These are phyloP conservation scores for Oceanodroma tethys DNA, from an alignment of 2,113 vertebrate species.

Conservation along the genomic window DNA sequence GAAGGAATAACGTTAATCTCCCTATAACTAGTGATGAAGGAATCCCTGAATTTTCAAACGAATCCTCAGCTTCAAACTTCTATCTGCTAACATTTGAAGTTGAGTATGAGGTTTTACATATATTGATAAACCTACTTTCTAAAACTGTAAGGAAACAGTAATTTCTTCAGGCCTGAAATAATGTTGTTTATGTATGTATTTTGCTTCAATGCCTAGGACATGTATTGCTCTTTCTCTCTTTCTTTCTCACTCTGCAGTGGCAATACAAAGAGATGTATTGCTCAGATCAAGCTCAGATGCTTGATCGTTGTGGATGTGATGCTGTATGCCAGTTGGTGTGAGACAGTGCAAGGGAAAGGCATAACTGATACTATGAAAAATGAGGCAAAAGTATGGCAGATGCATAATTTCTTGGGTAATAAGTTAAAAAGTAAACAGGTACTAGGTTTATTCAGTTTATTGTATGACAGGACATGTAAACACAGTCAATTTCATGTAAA, in stretches of 20 bases:
- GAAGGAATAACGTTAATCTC: neutral
- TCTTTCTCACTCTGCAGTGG: neutral
- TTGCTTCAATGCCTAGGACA: neutral
- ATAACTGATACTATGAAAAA: neutral
- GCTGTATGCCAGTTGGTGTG: neutral
- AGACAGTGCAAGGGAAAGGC: neutral
- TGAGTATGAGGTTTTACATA: neutral
- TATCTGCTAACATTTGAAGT: neutral
- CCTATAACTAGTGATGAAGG: neutral
- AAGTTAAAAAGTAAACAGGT: neutral
- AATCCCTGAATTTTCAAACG: neutral
- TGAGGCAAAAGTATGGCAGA: neutral
- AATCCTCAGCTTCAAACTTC: neutral
- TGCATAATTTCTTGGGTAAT: neutral
- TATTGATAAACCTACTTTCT: neutral
- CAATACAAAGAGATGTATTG: neutral
- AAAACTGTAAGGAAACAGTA: neutral
- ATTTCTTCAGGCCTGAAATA: neutral
- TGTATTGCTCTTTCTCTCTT: neutral
- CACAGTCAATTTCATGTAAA: neutral
- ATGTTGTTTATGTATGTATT: neutral
- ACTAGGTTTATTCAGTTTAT: neutral
- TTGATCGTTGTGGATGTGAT: accelerated
- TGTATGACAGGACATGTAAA: neutral
- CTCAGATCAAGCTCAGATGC: neutral